phyloP scores from a whole-genome alignment of 1,140 invertebrate species.

The Drosophila grimshawi region DNA sequence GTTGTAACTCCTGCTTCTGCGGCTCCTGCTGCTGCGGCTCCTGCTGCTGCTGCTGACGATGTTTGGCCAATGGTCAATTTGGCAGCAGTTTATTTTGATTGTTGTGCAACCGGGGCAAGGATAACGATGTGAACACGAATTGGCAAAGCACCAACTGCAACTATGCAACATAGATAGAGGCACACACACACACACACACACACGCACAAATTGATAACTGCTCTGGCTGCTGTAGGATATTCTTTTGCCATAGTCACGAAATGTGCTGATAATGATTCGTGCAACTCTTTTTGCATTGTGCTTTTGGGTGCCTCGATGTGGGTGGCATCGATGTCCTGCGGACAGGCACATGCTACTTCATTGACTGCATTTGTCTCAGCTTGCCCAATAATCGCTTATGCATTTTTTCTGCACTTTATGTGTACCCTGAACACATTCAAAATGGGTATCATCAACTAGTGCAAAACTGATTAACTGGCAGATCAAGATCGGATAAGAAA shows the following conservation, averaged over 20 bases:
- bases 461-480: too few species aligned
- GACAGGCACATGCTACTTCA: constrained; percentile 35
- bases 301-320: background rate
- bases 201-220: background rate
- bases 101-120: constrained; percentile 78
- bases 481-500: too few species aligned
- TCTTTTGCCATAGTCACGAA: constrained; percentile 64
- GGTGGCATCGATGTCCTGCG: constrained; percentile 51
- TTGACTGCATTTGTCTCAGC: constrained; percentile 37
- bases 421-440: too few species aligned
- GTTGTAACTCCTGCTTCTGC: background rate
- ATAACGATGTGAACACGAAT: constrained; percentile 77
- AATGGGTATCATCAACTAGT: too few species aligned
- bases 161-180: constrained; percentile 7
- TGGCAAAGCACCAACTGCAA: constrained; percentile 55
- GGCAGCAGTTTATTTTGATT: constrained; percentile 84
- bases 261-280: constrained; percentile 63
- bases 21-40: constrained; percentile 25
- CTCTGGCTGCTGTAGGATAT: constrained; percentile 31
- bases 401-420: constrained; percentile 26
- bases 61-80: constrained; percentile 84
- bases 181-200: background rate
- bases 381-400: constrained; percentile 53
- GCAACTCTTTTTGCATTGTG: constrained; percentile 19
- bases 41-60: constrained; percentile 56